phyloP scores from a whole-genome alignment of 1,140 invertebrate species.

The Parasteatoda tepidariorum region DNA sequence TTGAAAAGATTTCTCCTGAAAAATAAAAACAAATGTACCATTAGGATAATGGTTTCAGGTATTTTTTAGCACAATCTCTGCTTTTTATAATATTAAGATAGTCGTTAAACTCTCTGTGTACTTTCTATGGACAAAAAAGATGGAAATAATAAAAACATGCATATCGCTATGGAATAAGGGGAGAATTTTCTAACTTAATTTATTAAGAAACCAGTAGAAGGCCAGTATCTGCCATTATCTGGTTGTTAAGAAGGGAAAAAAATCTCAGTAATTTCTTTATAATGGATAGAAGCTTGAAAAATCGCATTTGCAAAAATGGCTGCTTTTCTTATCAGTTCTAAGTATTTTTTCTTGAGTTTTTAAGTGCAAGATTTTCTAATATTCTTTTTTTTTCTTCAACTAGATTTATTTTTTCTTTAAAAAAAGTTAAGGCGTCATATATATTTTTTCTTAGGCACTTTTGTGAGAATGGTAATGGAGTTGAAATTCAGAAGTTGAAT shows the following conservation, averaged over 20 bases:
- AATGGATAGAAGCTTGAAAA: conserved; percentile 15
- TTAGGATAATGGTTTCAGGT: conserved; percentile 5
- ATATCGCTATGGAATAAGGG: conserved; percentile 13
- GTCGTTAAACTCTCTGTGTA: too few relatives aligned
- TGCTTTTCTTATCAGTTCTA: neutral
- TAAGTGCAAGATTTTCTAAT: neutral
- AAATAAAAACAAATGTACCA: neutral
- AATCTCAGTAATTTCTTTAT: conserved; percentile 33
- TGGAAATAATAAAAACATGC: too few relatives aligned
- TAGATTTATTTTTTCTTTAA: conserved; percentile 12
- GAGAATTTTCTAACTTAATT: conserved; percentile 34
- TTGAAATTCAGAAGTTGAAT: neutral
- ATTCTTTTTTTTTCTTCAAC: neutral
- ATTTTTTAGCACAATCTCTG: too few relatives aligned
- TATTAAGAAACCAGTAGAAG: conserved; percentile 29
- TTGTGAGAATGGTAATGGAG: too few relatives aligned
- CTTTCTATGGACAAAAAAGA: too few relatives aligned
- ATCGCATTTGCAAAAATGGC: neutral
- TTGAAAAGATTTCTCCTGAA: too few relatives aligned
- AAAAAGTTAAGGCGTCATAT: neutral
- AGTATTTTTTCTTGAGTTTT: neutral
- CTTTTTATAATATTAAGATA: too few relatives aligned
- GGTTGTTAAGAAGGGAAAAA: conserved; percentile 37
- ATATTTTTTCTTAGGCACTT: too few relatives aligned
- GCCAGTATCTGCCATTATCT: conserved; percentile 34